A percentile compares a stretch with the other conserved stretches of the same genome.
phyloP scores from a whole-genome alignment of 64 coral and sea anemone species.

The Trachythela sp. region DNA sequence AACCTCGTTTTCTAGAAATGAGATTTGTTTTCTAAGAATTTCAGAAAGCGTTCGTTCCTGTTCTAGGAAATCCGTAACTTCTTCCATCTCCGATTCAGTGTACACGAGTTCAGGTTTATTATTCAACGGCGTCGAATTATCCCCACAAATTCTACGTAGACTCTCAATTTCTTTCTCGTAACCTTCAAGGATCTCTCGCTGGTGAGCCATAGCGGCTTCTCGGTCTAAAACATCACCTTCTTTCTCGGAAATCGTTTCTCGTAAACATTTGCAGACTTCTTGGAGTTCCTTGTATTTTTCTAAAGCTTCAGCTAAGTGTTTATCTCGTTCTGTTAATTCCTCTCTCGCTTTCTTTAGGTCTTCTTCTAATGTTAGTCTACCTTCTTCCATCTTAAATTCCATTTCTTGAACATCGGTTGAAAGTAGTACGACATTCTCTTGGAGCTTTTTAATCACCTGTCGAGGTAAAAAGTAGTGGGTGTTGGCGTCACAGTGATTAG shows the following conservation, averaged over 20 bases:
- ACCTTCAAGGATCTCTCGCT: neutral
- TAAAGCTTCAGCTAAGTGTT: neutral
- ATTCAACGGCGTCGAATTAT: neutral
- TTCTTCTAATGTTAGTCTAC: neutral
- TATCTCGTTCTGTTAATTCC: neutral
- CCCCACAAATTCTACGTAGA: neutral
- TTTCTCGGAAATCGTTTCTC: neutral
- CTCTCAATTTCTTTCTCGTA: neutral
- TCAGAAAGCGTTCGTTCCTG: neutral
- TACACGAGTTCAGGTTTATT: neutral
- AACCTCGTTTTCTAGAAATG: neutral
- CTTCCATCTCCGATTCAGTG: neutral
- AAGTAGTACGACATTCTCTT: neutral
- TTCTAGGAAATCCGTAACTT: neutral
- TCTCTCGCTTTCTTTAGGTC: neutral
- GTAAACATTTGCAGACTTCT: neutral
- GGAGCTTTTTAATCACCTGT: neutral
- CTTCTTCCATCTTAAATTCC: neutral
- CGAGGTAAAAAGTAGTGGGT: too few relatives aligned
- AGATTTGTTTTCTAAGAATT: neutral
- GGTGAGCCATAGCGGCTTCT: neutral
- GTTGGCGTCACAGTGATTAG: too few relatives aligned
- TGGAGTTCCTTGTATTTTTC: neutral
- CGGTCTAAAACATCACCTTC: neutral
- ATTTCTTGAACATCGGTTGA: neutral